Evolutionary conservation across 2,113 vertebrate genomes (phyloP).

Genomic region (Gila orcuttii): DNA sequence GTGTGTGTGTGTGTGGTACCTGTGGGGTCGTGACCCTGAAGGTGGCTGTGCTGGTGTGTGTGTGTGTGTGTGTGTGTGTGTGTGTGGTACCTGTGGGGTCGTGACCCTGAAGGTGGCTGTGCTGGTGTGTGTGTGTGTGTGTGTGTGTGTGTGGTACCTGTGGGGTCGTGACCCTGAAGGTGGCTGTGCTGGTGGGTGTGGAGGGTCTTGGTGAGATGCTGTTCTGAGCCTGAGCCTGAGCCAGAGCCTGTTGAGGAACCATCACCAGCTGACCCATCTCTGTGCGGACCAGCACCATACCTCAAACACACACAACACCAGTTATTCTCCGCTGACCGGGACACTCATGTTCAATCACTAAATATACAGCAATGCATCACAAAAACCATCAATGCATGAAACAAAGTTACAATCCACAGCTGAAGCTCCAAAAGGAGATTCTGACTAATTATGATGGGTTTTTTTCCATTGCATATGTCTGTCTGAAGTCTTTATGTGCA

Average conservation of each 20-base stretch:
- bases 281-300: conserved; percentile 86
- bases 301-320: conserved; percentile 60
- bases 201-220: conserved; percentile 79
- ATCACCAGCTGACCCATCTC: conserved; percentile 86
- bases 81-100: too few species aligned
- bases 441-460: too few species aligned
- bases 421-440: neutral
- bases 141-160: conserved; percentile 70
- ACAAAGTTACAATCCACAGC: neutral
- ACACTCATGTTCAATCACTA: neutral
- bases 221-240: conserved; percentile 82
- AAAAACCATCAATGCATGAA: neutral
- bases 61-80: too few species aligned
- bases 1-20: too few species aligned
- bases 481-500: neutral
- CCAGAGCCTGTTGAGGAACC: conserved; percentile 87
- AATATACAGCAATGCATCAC: neutral
- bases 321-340: neutral
- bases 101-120: too few species aligned
- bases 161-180: conserved; percentile 81
- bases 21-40: too few species aligned
- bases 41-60: too few species aligned
- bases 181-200: conserved; percentile 76
- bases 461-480: neutral
- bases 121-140: too few species aligned